A percentile compares a stretch with the other conserved stretches of the same genome.
Conservation (phyloP, 2,888 invertebrate species). For the Baronia brevicornis region DNA sequence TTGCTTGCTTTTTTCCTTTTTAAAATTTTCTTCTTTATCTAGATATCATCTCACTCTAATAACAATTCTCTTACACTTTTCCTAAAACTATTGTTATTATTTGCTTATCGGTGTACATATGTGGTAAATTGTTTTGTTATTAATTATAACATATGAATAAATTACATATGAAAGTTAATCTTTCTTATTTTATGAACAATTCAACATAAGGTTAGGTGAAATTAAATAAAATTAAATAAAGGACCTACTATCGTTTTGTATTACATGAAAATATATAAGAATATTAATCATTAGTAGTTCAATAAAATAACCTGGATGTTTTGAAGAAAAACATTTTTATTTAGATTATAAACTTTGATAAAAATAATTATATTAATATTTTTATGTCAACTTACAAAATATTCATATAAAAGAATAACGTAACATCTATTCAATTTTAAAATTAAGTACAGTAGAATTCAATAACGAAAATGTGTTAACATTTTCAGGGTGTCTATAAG, state of each 20-base stretch:
- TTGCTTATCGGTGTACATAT: conserved; percentile 49
- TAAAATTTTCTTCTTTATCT: neutral
- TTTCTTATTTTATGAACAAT: conserved; percentile 9
- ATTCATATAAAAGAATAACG: conserved; percentile 75
- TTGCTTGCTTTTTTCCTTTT: conserved; percentile 25
- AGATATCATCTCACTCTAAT: too few species aligned
- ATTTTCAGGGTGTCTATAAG: conserved; percentile 65
- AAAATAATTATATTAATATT: conserved; percentile 77
- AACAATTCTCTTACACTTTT: too few species aligned
- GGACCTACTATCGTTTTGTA: too few species aligned
- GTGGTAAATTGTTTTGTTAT: conserved; percentile 39
- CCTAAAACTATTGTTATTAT: conserved; percentile 39
- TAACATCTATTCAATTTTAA: conserved; percentile 73
- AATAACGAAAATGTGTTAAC: conserved; percentile 69
- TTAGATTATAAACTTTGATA: conserved; percentile 78
- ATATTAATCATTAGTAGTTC: conserved; percentile 14
- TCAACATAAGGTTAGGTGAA: conserved; percentile 7
- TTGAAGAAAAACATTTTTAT: conserved; percentile 76
- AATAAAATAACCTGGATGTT: conserved; percentile 48
- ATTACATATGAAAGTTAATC: conserved; percentile 20
- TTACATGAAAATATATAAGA: too few species aligned
- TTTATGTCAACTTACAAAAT: conserved; percentile 75
- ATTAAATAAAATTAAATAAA: conserved; percentile 23
- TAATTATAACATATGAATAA: conserved; percentile 27
- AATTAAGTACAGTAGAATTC: conserved; percentile 66